Evolutionary conservation across 2,888 invertebrate genomes (phyloP).

Genomic region (Nomada lathburiana): DNA sequence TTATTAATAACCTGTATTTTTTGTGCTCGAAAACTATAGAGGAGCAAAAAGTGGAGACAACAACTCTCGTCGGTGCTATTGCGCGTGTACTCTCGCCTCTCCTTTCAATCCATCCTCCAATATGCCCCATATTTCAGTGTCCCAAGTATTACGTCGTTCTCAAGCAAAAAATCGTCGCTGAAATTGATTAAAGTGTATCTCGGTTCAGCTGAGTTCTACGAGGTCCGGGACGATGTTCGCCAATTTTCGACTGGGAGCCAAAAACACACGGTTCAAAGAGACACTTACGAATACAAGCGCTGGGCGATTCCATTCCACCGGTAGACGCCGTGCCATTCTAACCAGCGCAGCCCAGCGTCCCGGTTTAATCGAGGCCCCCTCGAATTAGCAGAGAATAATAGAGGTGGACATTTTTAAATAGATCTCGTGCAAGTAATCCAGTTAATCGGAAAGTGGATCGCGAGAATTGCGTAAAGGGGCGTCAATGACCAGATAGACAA

Average conservation of each 20-base stretch:
- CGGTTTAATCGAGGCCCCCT: constrained; percentile 4
- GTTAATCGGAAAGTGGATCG: constrained; percentile 10
- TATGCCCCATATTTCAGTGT: constrained; percentile 7
- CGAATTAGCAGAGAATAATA: constrained; percentile 13
- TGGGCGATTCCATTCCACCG: constrained; percentile 22
- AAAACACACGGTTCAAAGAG: not conserved
- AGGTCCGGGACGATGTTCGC: too few relatives aligned
- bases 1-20: not conserved
- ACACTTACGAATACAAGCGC: not conserved
- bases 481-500: not conserved
- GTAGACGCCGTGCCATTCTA: not conserved
- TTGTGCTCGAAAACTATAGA: not conserved
- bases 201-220: not conserved
- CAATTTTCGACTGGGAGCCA: not conserved
- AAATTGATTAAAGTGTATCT: constrained; percentile 26
- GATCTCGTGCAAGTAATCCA: not conserved
- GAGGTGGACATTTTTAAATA: constrained; percentile 12
- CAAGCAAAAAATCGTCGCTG: not conserved
- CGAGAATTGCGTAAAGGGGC: constrained; percentile 4
- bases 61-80: not conserved
- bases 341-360: not conserved
- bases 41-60: not conserved
- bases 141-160: not conserved
- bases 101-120: not conserved
- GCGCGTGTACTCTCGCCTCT: not conserved